These are phyloP conservation scores for Aplochiton taeniatus DNA, from an alignment of 2,797 vertebrate species.

Conservation along the genomic window DNA sequence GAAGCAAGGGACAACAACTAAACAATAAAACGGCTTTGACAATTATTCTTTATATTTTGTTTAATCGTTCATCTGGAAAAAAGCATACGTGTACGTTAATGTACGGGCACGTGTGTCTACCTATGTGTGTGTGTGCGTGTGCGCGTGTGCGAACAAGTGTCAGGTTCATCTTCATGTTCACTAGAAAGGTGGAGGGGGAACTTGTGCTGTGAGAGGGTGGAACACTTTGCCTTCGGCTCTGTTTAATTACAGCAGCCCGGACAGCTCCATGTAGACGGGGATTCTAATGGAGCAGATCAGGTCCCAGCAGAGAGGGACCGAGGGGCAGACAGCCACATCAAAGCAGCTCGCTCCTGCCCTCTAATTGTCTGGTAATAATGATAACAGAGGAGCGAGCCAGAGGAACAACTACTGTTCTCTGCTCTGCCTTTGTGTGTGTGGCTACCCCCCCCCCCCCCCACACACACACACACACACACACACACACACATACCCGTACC, in stretches of 20 bases:
- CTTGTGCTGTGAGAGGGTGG: neutral
- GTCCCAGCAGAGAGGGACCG: constrained; percentile 48
- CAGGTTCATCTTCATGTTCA: too few species aligned
- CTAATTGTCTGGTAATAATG: constrained; percentile 69
- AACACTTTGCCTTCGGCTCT: constrained; percentile 49
- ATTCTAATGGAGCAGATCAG: constrained; percentile 63
- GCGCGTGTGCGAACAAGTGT: too few species aligned
- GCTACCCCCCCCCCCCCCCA: too few species aligned
- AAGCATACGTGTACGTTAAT: too few species aligned
- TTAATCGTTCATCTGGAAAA: too few species aligned
- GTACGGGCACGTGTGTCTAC: too few species aligned
- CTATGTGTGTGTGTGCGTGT: neutral
- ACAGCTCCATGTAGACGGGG: constrained; percentile 49
- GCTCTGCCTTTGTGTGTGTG: neutral
- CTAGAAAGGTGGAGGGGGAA: too few species aligned
- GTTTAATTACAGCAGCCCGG: constrained; percentile 22
- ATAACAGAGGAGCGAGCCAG: constrained; percentile 44
- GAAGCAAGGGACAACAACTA: too few species aligned
- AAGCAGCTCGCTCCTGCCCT: constrained; percentile 58
- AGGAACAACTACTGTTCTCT: neutral
- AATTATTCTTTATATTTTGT: too few species aligned
- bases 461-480: too few species aligned
- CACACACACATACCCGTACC: too few species aligned
- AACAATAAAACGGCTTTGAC: too few species aligned
- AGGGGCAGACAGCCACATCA: constrained; percentile 62